These are phyloP conservation scores for Calliopsis andreniformis DNA, from an alignment of 1,140 invertebrate genomes.

Conservation along the genomic window DNA sequence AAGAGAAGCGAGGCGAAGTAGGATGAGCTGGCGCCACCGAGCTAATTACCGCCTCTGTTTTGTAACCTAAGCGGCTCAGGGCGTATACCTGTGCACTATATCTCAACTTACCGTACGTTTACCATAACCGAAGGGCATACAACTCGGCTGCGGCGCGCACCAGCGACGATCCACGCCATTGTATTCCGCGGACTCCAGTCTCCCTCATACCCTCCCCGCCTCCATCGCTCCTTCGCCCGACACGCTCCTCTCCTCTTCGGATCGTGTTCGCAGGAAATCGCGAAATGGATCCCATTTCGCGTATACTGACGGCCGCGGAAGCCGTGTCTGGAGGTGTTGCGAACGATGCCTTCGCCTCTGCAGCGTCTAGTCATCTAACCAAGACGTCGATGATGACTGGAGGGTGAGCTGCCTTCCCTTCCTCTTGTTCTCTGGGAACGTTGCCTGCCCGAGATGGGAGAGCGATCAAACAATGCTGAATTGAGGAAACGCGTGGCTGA, in stretches of 20 bases:
- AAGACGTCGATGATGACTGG: slow-evolving; percentile 7
- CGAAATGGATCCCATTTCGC: slow-evolving; percentile 66
- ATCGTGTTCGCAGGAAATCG: slow-evolving; percentile 69
- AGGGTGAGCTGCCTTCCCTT: not conserved
- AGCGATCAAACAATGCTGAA: slow-evolving; percentile 3
- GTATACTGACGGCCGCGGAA: slow-evolving; percentile 56
- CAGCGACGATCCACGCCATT: slow-evolving; percentile 53
- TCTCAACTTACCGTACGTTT: slow-evolving; percentile 70
- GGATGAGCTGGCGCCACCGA: slow-evolving; percentile 61
- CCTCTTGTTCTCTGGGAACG: slow-evolving; percentile 6
- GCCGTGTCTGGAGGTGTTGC: slow-evolving; percentile 47
- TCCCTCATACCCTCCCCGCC: slow-evolving; percentile 8
- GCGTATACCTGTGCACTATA: slow-evolving; percentile 58
- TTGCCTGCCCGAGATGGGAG: slow-evolving; percentile 14
- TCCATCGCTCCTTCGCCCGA: not conserved
- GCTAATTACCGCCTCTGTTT: slow-evolving; percentile 76
- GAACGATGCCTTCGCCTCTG: slow-evolving; percentile 1
- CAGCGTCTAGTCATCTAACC: slow-evolving; percentile 7
- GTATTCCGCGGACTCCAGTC: slow-evolving; percentile 38
- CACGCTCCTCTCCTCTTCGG: slow-evolving; percentile 31
- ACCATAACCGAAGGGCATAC: slow-evolving; percentile 64
- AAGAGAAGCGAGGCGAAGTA: slow-evolving; percentile 32
- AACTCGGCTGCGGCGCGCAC: slow-evolving; percentile 46
- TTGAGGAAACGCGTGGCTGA: slow-evolving; percentile 37
- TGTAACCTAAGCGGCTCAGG: slow-evolving; percentile 72